Conservation (phyloP, 2,888 invertebrate genomes). For the Spialia ferax region DNA sequence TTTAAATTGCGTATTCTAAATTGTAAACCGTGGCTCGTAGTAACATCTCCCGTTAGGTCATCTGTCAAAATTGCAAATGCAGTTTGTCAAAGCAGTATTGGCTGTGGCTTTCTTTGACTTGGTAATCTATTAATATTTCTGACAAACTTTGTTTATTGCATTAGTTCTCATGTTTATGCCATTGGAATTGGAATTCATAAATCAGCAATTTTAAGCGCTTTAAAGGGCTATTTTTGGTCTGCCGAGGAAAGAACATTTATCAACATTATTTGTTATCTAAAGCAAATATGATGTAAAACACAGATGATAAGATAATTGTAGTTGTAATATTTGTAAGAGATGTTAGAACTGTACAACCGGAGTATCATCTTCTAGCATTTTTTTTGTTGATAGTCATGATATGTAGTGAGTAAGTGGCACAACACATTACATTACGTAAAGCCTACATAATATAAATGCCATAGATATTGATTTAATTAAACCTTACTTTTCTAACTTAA, state of each 20-base stretch:
- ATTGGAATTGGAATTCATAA: constrained; percentile 9
- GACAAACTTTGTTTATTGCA: constrained; percentile 3
- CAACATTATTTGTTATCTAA: not conserved
- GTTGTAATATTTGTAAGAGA: too few species aligned
- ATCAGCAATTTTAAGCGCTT: constrained; percentile 10
- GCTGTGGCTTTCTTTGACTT: constrained; percentile 6
- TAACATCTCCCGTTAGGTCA: constrained; percentile 33
- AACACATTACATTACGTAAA: too few species aligned
- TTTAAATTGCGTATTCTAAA: constrained; percentile 34
- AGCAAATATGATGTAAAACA: too few species aligned
- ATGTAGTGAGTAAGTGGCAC: too few species aligned
- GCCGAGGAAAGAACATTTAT: not conserved
- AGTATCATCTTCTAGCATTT: too few species aligned
- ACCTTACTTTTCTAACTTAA: too few species aligned
- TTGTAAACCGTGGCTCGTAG: constrained; percentile 11
- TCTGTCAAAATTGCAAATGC: constrained; percentile 36
- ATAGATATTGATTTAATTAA: too few species aligned
- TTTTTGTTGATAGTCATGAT: too few species aligned
- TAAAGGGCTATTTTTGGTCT: not conserved
- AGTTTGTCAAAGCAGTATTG: constrained; percentile 25
- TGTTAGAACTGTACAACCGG: too few species aligned
- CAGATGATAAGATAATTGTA: too few species aligned
- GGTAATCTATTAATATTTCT: constrained; percentile 24
- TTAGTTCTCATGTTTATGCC: constrained; percentile 17
- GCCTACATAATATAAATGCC: too few species aligned